These are phyloP conservation scores for Clivina fossor DNA, from an alignment of 2,888 invertebrate species.

Conservation along the genomic window DNA sequence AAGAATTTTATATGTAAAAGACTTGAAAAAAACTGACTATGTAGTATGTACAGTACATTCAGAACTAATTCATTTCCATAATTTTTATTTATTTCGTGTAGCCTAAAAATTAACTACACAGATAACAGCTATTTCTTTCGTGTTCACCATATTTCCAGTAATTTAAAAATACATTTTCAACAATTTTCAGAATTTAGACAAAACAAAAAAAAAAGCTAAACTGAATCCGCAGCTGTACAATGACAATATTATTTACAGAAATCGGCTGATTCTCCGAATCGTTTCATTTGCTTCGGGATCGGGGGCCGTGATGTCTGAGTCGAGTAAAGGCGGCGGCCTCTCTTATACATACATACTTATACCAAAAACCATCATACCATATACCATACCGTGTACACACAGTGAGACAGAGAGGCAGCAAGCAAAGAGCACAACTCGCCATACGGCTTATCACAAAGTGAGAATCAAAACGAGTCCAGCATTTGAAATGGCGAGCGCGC, in stretches of 20 bases:
- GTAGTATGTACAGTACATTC: too few relatives aligned
- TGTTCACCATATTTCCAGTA: too few relatives aligned
- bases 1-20: too few relatives aligned
- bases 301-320: background rate
- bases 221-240: background rate
- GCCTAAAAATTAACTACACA: too few relatives aligned
- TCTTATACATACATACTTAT: background rate
- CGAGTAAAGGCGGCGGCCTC: background rate
- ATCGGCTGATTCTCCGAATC: conserved; percentile 28
- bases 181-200: too few relatives aligned
- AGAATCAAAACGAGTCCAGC: conserved; percentile 27
- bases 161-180: too few relatives aligned
- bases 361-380: background rate
- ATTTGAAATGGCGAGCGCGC: conserved; percentile 27
- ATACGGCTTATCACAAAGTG: conserved; percentile 30
- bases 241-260: conserved; percentile 33
- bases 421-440: conserved; percentile 2
- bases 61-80: too few relatives aligned
- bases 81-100: too few relatives aligned
- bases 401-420: background rate
- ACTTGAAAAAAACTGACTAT: too few relatives aligned
- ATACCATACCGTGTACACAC: background rate
- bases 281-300: conserved; percentile 2
- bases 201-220: too few relatives aligned
- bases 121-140: too few relatives aligned